These are phyloP conservation scores for Corydoras maculifer DNA, from an alignment of 2,113 vertebrate species.

Conservation along the genomic window DNA sequence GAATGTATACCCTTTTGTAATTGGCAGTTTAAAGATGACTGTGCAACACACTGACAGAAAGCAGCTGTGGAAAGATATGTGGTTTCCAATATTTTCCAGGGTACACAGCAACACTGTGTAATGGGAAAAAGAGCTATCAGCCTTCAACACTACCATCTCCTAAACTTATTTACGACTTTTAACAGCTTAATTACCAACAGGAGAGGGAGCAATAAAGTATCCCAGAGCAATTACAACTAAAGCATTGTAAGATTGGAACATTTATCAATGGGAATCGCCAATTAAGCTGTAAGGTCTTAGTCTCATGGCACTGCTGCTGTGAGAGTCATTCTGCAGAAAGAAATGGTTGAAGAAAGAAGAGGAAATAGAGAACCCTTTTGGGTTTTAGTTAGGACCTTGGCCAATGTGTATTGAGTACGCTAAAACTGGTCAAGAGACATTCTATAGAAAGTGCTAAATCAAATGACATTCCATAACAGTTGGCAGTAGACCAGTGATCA, in stretches of 20 bases:
- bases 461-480: too few relatives aligned
- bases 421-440: too few relatives aligned
- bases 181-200: slow-evolving; percentile 41
- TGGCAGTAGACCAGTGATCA: too few relatives aligned
- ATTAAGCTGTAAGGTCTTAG: slow-evolving; percentile 19
- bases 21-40: too few relatives aligned
- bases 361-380: background rate
- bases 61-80: background rate
- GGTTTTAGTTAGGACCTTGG: too few relatives aligned
- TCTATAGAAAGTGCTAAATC: too few relatives aligned
- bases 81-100: background rate
- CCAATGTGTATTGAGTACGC: too few relatives aligned
- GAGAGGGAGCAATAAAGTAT: slow-evolving; percentile 41
- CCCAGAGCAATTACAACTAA: slow-evolving; percentile 34
- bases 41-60: background rate
- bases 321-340: slow-evolving; percentile 32
- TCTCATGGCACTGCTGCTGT: background rate
- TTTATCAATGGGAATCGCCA: slow-evolving; percentile 28
- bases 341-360: background rate
- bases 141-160: slow-evolving; percentile 22
- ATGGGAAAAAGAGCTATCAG: background rate
- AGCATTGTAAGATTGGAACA: slow-evolving; percentile 28
- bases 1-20: too few relatives aligned
- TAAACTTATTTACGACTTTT: slow-evolving; percentile 40
- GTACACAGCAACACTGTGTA: slow-evolving; percentile 9